Evolutionary conservation across 37 sponge, comb jelly and placozoan genomes (phyloP), one percentile per base, ranked within the genome.

Genomic region (Crambe crambe): DNA sequence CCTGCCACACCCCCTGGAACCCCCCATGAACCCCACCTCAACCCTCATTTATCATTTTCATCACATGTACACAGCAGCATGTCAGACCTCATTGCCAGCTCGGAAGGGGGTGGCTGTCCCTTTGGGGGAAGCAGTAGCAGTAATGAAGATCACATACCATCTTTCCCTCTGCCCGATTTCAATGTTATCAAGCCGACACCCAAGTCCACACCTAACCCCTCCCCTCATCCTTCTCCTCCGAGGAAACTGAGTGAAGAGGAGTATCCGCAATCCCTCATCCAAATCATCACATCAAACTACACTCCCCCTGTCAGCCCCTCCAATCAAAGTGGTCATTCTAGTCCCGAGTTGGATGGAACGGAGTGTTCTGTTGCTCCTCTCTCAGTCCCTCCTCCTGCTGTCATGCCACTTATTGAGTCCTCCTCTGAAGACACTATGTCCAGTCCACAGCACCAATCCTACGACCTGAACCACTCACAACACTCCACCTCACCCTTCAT

Each of bases 101-200:
- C 17, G 12, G 31, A 20, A 29, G 34, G 10, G 2, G 2, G 2
- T 31, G 66, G 31, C 35, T 3, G 21, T 26, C 59, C 54, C 54
- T 51, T 15, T 15, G 15, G 15, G 15, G 15, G 15, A 18, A 51
- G 54, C 15, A 15, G 21, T 41, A n/a, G 71, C n/a, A n/a, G n/a
- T n/a, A n/a, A n/a, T n/a, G n/a, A 3, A 58, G 59, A 12, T 18
- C 2, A 23, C 59, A 3, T 26, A 23, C 4, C 21, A 26, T 58
- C 59, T 37, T 66, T 66, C 67, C 39, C 43, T 10, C 40, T 61
- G 15, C 73, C 73, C 37, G 82, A 81, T n/a, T 43, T 72, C 26
- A 71, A 71, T 58, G 82, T 81, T 17, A 81, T 59, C 43, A 47
- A 72, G 6, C 63, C 83, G 18, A 83, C 83, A 44, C 83, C 83